Evolutionary conservation across 2,797 vertebrate genomes (phyloP).

Genomic region (Enteromius mattozi): DNA sequence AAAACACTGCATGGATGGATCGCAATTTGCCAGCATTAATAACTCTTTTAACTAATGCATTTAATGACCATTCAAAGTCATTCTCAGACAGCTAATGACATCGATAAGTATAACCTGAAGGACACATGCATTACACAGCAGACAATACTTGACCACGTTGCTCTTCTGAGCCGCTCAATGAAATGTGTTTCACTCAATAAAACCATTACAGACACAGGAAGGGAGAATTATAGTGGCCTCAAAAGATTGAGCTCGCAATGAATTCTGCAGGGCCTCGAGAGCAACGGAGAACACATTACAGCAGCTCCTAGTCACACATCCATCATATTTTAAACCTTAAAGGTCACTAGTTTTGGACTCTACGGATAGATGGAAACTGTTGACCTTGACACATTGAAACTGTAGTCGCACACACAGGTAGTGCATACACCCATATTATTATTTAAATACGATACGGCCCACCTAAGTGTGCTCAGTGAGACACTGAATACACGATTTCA

Average conservation of each 20-base stretch:
- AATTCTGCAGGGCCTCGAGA: slow-evolving; percentile 14
- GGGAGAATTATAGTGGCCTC: slow-evolving; percentile 21
- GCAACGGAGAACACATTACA: neutral
- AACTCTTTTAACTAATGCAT: slow-evolving; percentile 29
- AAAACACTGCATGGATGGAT: neutral
- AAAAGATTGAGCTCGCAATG: neutral
- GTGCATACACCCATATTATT: slow-evolving; percentile 27
- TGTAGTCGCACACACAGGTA: neutral
- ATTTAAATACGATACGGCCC: slow-evolving; percentile 26
- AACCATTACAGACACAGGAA: slow-evolving; percentile 35
- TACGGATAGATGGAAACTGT: slow-evolving; percentile 11
- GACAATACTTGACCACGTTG: slow-evolving; percentile 16
- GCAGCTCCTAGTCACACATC: neutral
- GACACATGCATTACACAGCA: slow-evolving; percentile 30
- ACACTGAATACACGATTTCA: slow-evolving; percentile 15
- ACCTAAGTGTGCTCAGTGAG: neutral
- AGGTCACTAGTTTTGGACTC: slow-evolving; percentile 22
- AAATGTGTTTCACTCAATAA: slow-evolving; percentile 46
- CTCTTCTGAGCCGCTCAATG: slow-evolving; percentile 29
- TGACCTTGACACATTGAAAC: slow-evolving; percentile 27
- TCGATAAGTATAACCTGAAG: slow-evolving; percentile 21
- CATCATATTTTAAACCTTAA: slow-evolving; percentile 37
- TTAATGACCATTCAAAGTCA: slow-evolving; percentile 21
- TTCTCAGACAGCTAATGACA: slow-evolving; percentile 17
- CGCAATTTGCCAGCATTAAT: neutral